Base-by-base conservation (phyloP, 2,888 invertebrate species). In the Oscheius sp. region DNA sequence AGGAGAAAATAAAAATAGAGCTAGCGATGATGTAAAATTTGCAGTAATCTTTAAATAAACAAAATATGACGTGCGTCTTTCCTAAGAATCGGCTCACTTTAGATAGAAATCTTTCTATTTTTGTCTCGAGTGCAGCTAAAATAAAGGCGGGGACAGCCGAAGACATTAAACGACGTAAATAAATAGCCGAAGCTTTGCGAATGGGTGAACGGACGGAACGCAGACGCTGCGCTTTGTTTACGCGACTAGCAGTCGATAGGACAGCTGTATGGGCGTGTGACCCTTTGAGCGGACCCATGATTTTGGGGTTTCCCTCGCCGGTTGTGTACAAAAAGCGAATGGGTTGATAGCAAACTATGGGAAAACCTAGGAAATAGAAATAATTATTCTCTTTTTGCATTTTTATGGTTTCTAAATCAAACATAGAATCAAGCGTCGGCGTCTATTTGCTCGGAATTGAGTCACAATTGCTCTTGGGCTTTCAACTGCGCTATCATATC, bases 201-300 rank as follows among this genome's bases (percentile, higher is more conserved):
- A n/a, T n/a, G n/a, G n/a, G n/a, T n/a, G n/a, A n/a, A 20, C 42
- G n/a, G 52, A 25, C 52, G 27, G 27, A 61, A 61, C 61, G 61
- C 61, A 61, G 10, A 12, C n/a, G 15, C 42, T 61, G 42, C 45
- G 61, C 61, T 61, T 45, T 61, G 61, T 61, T 61, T 61, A 61
- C 61, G 61, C 61, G 61, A n/a, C 33, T 34, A 42, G 29, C 61
- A 61, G 61, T 61, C 61, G 61, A 61, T 61, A 61, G 58, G 61
- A 45, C 61, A 61, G 61, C 61, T 61, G 61, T 61, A 61, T 42
- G 45, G 42, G 27, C 61, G 61, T 61, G 61, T 61, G 61, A 61
- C 61, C 61, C 61, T 20, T 52, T 12, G 17, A 8, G 61, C 55
- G 34, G 33, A 23, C 23, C 37, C 17, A 34, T 29, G 34, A 55